phyloP scores from a whole-genome alignment of 37 sponge, comb jelly and placozoan species.

The Cliona cf. orientalis region DNA sequence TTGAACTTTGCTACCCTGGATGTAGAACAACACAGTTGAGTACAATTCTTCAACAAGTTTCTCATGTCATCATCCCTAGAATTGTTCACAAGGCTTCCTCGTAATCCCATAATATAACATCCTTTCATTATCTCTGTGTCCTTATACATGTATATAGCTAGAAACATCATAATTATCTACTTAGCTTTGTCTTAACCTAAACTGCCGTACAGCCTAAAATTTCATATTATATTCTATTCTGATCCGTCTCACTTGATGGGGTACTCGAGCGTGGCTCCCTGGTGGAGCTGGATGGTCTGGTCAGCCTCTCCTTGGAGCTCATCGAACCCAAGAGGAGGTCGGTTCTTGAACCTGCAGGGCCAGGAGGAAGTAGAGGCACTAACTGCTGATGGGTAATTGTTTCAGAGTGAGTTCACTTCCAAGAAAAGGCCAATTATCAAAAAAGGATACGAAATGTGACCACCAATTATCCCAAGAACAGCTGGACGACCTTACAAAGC shows the following conservation, averaged over 20 bases:
- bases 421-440: neutral
- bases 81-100: neutral
- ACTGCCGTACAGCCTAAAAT: too few species aligned
- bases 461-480: too few species aligned
- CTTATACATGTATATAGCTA: too few species aligned
- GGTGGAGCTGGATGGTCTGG: constrained; percentile 74
- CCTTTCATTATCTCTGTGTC: too few species aligned
- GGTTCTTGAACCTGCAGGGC: constrained; percentile 73
- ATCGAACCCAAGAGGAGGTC: constrained; percentile 90
- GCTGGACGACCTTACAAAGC: too few species aligned
- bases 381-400: neutral
- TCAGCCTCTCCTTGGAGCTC: constrained; percentile 82
- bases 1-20: constrained; percentile 84
- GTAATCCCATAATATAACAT: neutral
- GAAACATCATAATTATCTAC: too few species aligned
- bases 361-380: neutral
- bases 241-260: constrained; percentile 90
- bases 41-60: neutral
- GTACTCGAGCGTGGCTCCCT: constrained; percentile 78
- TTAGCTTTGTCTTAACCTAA: too few species aligned
- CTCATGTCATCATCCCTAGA: neutral
- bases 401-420: too few species aligned
- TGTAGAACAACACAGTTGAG: neutral
- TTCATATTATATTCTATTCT: too few species aligned
- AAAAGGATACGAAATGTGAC: neutral